Evolutionary conservation across 2,888 invertebrate genomes (phyloP).

Genomic region (Ophion obscuratus): DNA sequence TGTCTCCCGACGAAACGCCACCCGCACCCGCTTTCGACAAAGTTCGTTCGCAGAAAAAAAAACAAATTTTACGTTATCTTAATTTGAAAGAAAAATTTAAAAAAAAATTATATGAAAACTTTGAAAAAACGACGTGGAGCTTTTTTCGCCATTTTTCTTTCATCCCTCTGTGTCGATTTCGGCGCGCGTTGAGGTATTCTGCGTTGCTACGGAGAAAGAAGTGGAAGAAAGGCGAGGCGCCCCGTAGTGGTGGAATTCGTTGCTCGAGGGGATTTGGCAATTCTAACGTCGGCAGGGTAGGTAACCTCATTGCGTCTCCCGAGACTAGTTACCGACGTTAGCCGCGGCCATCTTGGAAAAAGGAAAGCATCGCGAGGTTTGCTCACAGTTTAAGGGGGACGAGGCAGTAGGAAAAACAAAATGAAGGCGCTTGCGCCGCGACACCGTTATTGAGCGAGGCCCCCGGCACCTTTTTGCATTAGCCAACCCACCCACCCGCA

Average conservation of each 20-base stretch:
- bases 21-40: neutral
- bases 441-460: slow-evolving; percentile 82
- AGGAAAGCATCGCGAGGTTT: slow-evolving; percentile 76
- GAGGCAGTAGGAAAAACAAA: slow-evolving; percentile 82
- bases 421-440: slow-evolving; percentile 84
- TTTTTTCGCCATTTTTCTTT: slow-evolving; percentile 16
- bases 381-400: slow-evolving; percentile 47
- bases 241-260: slow-evolving; percentile 57
- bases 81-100: neutral
- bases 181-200: neutral
- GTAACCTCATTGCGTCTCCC: slow-evolving; percentile 53
- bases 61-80: no score
- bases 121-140: slow-evolving; percentile 15
- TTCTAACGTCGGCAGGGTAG: slow-evolving; percentile 67
- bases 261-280: slow-evolving; percentile 19
- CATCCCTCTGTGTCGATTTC: neutral
- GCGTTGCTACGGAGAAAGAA: slow-evolving; percentile 53
- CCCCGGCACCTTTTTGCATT: slow-evolving; percentile 82
- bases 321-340: slow-evolving; percentile 76
- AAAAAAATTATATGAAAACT: neutral
- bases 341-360: slow-evolving; percentile 82
- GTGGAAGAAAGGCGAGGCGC: slow-evolving; percentile 65
- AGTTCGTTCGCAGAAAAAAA: neutral
- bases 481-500: slow-evolving; percentile 75
- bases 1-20: neutral